These are phyloP conservation scores for Biston stratarius DNA, from an alignment of 2,888 invertebrate genomes.

Conservation along the genomic window DNA sequence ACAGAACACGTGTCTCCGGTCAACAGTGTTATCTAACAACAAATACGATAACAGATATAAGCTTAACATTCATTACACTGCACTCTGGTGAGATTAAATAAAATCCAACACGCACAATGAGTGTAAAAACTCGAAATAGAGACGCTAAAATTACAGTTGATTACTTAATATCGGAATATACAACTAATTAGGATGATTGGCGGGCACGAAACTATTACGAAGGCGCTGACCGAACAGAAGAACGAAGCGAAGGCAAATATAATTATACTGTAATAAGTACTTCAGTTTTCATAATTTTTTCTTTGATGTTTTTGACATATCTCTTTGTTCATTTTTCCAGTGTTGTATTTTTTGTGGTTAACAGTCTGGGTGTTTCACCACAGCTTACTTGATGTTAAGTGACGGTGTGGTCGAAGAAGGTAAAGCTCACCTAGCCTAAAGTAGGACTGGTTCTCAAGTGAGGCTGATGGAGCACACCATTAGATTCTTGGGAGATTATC, in stretches of 20 bases:
- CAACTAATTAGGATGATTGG: conserved; percentile 26
- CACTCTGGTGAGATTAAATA: conserved; percentile 40
- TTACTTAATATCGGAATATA: conserved; percentile 36
- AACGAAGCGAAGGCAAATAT: conserved; percentile 1
- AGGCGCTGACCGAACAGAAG: conserved; percentile 25
- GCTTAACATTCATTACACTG: conserved; percentile 57
- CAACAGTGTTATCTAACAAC: conserved; percentile 49
- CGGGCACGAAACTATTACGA: conserved; percentile 35
- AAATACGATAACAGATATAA: conserved; percentile 73
- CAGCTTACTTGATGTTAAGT: no score
- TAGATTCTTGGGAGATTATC: no score
- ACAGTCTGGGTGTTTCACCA: no score
- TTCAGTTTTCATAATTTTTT: no score
- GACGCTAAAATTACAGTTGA: conserved; percentile 23
- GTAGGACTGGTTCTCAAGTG: no score
- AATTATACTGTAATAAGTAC: not conserved
- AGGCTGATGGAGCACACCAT: no score
- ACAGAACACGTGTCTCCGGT: conserved; percentile 50
- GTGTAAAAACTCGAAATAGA: conserved; percentile 30
- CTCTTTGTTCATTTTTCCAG: no score
- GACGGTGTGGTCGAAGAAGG: no score
- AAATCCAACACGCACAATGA: conserved; percentile 28
- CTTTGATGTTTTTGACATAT: no score
- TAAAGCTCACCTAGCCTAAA: no score
- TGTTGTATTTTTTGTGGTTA: no score